phyloP scores from a whole-genome alignment of 2,797 vertebrate species.

The Malurus leucopterus region DNA sequence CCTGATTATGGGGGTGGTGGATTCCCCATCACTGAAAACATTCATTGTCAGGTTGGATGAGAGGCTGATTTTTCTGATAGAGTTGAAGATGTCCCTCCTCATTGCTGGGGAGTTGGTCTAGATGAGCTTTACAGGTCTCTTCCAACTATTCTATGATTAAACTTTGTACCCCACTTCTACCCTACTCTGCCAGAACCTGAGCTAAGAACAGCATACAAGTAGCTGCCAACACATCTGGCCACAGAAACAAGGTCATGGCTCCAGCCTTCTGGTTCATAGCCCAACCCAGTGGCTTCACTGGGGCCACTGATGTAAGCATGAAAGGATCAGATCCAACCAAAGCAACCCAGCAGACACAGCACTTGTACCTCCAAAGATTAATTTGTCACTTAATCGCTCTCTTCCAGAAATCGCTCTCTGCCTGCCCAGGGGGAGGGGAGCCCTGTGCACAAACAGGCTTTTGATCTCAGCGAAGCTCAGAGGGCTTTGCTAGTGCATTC shows the following conservation, averaged over 20 bases:
- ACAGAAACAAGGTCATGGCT: accelerated
- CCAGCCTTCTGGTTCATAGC: background rate
- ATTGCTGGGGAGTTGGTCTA: background rate
- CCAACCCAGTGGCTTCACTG: background rate
- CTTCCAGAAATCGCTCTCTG: background rate
- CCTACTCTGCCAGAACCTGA: accelerated
- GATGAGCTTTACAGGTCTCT: background rate
- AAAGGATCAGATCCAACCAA: background rate
- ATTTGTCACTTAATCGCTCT: background rate
- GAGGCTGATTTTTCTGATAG: background rate
- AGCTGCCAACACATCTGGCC: background rate
- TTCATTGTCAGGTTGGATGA: background rate
- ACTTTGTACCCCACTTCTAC: background rate
- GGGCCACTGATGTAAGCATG: background rate
- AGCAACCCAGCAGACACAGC: background rate
- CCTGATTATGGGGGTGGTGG: background rate
- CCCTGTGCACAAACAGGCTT: background rate
- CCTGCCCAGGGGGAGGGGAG: background rate
- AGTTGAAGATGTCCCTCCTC: background rate
- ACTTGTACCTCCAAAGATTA: background rate
- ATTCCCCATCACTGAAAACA: background rate
- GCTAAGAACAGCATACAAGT: accelerated
- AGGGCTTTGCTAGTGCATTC: background rate
- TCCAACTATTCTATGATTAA: background rate
- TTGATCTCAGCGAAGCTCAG: background rate